phyloP scores from a whole-genome alignment of 2,797 vertebrate genomes.

The Chromis chromis region DNA sequence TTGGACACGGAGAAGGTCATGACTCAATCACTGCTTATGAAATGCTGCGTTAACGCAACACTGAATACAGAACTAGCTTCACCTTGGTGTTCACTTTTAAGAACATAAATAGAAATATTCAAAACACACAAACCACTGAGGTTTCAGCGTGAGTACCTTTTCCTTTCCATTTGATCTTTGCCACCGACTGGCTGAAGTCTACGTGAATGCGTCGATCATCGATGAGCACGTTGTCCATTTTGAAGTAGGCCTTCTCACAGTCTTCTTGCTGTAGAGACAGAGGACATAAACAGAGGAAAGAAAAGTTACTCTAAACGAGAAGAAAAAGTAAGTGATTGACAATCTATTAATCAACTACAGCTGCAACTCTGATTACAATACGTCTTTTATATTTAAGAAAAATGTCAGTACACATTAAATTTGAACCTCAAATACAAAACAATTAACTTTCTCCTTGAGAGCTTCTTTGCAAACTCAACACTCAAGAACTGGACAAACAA shows the following conservation, averaged over 20 bases:
- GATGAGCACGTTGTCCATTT: constrained; percentile 99
- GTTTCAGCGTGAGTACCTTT: constrained; percentile 84
- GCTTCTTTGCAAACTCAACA: neutral
- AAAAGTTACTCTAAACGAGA: no score
- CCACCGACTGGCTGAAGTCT: constrained; percentile 98
- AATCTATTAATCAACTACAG: neutral
- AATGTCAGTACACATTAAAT: no score
- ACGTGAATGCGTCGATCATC: constrained; percentile 97
- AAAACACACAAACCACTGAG: constrained; percentile 2
- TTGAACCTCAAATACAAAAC: no score
- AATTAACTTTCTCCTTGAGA: no score
- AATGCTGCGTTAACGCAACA: no score
- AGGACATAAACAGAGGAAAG: neutral
- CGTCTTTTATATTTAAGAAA: no score
- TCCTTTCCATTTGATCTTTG: constrained; percentile 97
- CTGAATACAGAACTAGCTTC: neutral
- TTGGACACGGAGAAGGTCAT: constrained; percentile 58
- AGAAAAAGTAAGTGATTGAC: neutral
- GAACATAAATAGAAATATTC: neutral
- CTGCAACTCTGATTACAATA: neutral
- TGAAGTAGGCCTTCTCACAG: constrained; percentile 98
- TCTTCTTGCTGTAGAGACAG: constrained; percentile 90
- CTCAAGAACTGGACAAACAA: neutral
- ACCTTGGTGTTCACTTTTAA: neutral
- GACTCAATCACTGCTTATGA: neutral